Conservation (phyloP, 1,140 invertebrate genomes). For the Neodiprion pinetum region DNA sequence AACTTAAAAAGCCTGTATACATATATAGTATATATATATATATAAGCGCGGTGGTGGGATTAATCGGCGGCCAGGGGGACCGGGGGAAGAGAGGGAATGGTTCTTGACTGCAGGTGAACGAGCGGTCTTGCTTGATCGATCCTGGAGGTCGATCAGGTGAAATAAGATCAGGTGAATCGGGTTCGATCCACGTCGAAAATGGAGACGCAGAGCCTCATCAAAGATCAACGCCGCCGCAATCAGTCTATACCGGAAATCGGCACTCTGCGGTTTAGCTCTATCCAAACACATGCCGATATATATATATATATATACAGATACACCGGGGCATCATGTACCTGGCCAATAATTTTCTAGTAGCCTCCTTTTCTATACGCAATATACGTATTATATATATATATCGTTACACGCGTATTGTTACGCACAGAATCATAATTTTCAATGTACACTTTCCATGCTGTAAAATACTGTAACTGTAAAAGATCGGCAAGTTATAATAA, state of each 20-base stretch:
- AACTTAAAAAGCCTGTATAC: no score
- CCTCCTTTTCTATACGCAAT: no score
- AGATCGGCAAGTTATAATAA: no score
- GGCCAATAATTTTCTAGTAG: not conserved
- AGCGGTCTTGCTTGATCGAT: conserved; percentile 1
- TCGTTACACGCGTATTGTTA: no score
- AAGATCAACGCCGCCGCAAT: conserved; percentile 4
- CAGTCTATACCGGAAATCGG: not conserved
- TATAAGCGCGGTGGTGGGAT: not conserved
- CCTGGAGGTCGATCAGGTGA: conserved; percentile 6
- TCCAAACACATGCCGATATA: no score
- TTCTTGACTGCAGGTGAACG: not conserved
- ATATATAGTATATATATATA: no score
- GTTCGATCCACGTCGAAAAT: conserved; percentile 5
- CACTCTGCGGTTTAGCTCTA: not conserved
- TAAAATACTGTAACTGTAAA: no score
- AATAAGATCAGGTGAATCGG: conserved; percentile 7
- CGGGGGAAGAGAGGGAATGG: not conserved
- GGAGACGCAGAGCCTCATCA: conserved; percentile 3
- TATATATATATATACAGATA: no score
- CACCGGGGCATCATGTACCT: not conserved
- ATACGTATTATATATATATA: not conserved
- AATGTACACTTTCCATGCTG: no score
- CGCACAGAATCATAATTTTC: no score
- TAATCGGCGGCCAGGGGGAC: not conserved